phyloP scores from a whole-genome alignment of 1,140 invertebrate genomes.

The Sitobion miscanthi region DNA sequence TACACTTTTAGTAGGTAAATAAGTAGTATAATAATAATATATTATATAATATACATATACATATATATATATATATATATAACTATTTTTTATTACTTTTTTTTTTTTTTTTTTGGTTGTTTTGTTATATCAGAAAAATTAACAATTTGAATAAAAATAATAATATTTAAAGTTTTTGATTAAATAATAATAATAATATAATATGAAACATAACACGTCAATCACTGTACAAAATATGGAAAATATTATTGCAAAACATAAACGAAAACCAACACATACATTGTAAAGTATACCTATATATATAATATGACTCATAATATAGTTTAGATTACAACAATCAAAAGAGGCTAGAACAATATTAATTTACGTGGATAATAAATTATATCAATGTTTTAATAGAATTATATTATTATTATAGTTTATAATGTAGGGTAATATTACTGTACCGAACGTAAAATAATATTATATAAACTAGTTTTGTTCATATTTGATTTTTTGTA shows the following conservation, averaged over 20 bases:
- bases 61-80: conserved; percentile 6
- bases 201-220: conserved; percentile 17
- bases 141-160: conserved; percentile 39
- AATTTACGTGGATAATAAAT: conserved; percentile 29
- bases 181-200: conserved; percentile 19
- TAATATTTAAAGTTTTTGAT: not conserved
- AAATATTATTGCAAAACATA: not conserved
- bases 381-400: conserved; percentile 28
- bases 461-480: not conserved
- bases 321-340: conserved; percentile 9
- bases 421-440: conserved; percentile 18
- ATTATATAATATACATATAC: not conserved
- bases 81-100: conserved; percentile 28
- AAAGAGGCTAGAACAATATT: conserved; percentile 40
- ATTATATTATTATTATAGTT: not conserved
- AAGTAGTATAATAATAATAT: not conserved
- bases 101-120: conserved; percentile 11
- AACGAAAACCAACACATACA: not conserved
- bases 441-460: not conserved
- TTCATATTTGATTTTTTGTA: conserved; percentile 44
- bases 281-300: not conserved
- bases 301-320: not conserved
- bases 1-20: conserved; percentile 34
- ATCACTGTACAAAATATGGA: not conserved
- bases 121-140: conserved; percentile 17